A percentile compares a stretch with the other conserved stretches of the same genome.
Evolutionary conservation across 2,113 vertebrate genomes (phyloP).

Genomic region (Gobius niger): DNA sequence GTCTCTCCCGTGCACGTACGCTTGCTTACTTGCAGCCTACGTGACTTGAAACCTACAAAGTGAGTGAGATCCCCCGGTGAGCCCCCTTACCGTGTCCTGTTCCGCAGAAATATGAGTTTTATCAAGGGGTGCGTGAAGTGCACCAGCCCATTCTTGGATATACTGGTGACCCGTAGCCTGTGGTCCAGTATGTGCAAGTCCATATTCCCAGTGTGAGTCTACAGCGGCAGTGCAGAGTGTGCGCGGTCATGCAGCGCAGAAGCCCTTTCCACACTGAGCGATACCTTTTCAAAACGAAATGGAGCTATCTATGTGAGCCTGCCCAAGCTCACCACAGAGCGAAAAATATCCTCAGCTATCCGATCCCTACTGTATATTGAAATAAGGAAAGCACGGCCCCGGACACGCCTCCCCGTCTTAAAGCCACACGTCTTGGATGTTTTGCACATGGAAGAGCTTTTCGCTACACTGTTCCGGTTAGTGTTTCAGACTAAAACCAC

Average conservation of each 20-base stretch:
- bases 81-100: conserved; percentile 76
- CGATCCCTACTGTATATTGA: conserved; percentile 54
- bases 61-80: neutral
- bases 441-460: no score
- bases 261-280: conserved; percentile 11
- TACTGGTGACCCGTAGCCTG: conserved; percentile 78
- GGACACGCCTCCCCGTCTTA: conserved; percentile 68
- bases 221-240: neutral
- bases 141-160: conserved; percentile 75
- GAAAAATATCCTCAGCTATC: conserved; percentile 53
- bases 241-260: conserved; percentile 6
- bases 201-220: conserved; percentile 56
- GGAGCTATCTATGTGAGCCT: neutral
- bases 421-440: conserved; percentile 52
- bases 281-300: conserved; percentile 8
- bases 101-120: conserved; percentile 80
- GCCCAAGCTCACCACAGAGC: conserved; percentile 13
- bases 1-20: neutral
- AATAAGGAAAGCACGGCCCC: conserved; percentile 44
- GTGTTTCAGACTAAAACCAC: neutral
- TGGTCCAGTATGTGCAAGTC: conserved; percentile 83
- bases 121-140: conserved; percentile 79
- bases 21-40: conserved; percentile 13
- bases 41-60: neutral
- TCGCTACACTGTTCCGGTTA: neutral